Base-by-base conservation (phyloP, 1,140 invertebrate genomes). In the Drosophila arawakana region DNA sequence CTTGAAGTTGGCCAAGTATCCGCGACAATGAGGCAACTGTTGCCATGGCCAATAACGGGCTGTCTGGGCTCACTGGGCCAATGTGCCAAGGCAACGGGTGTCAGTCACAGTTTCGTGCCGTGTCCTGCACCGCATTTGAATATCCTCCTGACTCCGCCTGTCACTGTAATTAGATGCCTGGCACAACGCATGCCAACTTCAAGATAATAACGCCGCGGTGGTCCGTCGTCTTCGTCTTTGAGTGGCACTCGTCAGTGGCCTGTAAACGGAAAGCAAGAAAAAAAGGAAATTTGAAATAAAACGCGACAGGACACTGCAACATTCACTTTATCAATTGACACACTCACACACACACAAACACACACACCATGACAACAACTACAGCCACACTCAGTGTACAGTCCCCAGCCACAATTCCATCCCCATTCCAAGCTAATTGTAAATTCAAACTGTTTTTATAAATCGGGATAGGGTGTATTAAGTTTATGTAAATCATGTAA, bases 121-220 rank as follows among this genome's bases (percentile, higher is more conserved):
- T 55, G 9, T 62, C 50, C 52, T 62, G 39, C 39, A 37, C 25
- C 43, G 54, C 62, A 72, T 81, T 90, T 77, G 76, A 79, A 86
- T 79, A 84, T 79, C 65, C 68, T 47, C 7, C 21, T 65, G 67
- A 72, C 58, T 2, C 3, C 39, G 74, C 75, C 71, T 73, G 73
- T 73, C 69, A 43, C 21, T 76, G 78, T 86, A 90, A 90, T 90
- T 90, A 90, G 86, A 90, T 90, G 81, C 77, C 77, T 72, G 71
- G 65, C 70, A 63, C 80, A 69, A 89, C 59, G 83, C 84, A 80
- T 89, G 83, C 80, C 84, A 74, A 71, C 73, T 89, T 76, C 61
- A 66, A 83, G 89, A 90, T 91, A 86, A 88, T 69, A 91, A 79
- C 88, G 72, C 88, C 82, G 78, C 73, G 88, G 82, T 88, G 80